Conservation (phyloP, 53 echinoderm and acorn worm species). For the Mesocentrotus franciscanus region DNA sequence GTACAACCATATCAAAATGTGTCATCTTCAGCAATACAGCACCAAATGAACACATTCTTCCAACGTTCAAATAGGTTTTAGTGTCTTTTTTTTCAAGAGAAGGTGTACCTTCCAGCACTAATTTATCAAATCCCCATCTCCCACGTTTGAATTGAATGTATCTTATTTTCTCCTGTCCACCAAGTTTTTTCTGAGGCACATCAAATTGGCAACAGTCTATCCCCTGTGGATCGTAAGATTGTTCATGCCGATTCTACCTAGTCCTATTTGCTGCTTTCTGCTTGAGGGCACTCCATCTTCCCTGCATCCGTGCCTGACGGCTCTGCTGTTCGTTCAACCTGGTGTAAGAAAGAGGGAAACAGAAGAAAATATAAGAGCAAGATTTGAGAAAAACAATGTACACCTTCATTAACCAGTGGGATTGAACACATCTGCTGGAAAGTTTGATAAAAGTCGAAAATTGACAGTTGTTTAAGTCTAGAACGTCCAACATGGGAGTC, state of each 20-base stretch:
- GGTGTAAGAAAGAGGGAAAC: not conserved
- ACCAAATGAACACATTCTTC: no score
- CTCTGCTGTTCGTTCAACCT: slow-evolving; percentile 81
- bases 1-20: no score
- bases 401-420: not conserved
- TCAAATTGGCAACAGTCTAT: not conserved
- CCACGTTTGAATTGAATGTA: not conserved
- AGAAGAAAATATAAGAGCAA: not conserved
- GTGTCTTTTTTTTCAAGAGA: not conserved
- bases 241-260: slow-evolving; percentile 2
- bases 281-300: slow-evolving; percentile 72
- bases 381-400: not conserved
- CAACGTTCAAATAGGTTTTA: no score
- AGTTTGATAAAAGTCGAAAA: no score
- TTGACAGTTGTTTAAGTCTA: no score
- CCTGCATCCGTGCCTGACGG: slow-evolving; percentile 82
- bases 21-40: no score
- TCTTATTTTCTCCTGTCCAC: not conserved
- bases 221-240: not conserved
- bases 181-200: not conserved
- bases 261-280: slow-evolving; percentile 64
- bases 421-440: not conserved
- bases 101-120: not conserved
- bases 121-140: not conserved
- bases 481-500: no score